A percentile compares a stretch with the other conserved stretches of the same genome.
Evolutionary conservation across 2,888 invertebrate genomes (phyloP).

Genomic region (Noctua comes): DNA sequence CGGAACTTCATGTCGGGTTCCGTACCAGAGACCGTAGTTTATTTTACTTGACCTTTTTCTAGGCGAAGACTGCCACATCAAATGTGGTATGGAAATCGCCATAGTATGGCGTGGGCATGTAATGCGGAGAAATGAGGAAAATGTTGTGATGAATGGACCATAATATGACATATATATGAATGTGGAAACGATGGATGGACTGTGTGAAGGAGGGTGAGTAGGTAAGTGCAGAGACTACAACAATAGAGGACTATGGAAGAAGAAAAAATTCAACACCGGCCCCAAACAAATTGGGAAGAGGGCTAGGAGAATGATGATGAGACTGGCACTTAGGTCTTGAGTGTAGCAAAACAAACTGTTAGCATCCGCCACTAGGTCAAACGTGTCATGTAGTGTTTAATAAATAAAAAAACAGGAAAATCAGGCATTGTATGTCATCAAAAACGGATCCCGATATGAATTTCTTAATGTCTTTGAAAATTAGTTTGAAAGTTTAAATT

Average conservation of each 20-base stretch:
- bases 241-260: too few relatives aligned
- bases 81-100: background rate
- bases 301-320: too few relatives aligned
- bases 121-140: background rate
- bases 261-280: too few relatives aligned
- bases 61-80: background rate
- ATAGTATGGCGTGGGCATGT: background rate
- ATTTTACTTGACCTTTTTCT: background rate
- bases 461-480: background rate
- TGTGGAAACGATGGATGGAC: background rate
- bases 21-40: background rate
- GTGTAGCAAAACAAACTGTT: background rate
- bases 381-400: background rate
- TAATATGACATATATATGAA: too few relatives aligned
- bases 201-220: too few relatives aligned
- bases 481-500: background rate
- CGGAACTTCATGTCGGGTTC: constrained; percentile 1
- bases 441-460: background rate
- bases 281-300: too few relatives aligned
- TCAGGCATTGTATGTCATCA: background rate
- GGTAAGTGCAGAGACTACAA: too few relatives aligned
- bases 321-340: background rate
- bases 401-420: background rate
- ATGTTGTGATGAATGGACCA: background rate
- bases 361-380: background rate